Percentiles rank a stretch among this genome's conserved stretches.
Conservation (phyloP, 2,888 invertebrate species). For the Tenodera sinensis region DNA sequence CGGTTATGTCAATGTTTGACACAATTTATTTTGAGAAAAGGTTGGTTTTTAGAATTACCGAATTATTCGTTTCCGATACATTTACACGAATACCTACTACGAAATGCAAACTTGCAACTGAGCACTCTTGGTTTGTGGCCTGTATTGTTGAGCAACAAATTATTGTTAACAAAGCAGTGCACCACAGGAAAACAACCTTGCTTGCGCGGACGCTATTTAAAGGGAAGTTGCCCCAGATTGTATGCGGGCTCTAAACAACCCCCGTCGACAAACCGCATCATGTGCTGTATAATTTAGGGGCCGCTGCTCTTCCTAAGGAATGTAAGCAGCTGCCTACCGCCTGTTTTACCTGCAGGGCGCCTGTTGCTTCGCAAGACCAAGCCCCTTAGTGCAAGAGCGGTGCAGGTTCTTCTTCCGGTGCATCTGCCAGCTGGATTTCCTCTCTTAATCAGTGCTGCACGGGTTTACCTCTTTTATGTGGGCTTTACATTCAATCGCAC, state of each 20-base stretch:
- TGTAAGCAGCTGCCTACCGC: not conserved
- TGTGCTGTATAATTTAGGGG: not conserved
- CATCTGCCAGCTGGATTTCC: not conserved
- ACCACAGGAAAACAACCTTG: not conserved
- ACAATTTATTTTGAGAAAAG: no score
- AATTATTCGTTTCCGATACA: no score
- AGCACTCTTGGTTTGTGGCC: no score
- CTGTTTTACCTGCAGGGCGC: not conserved
- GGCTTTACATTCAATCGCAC: no score
- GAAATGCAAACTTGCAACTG: no score
- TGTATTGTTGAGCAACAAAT: no score
- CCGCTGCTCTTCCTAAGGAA: not conserved
- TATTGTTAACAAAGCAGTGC: not conserved
- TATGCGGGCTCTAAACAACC: not conserved
- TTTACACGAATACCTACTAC: no score
- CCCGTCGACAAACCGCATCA: not conserved
- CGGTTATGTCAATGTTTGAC: no score
- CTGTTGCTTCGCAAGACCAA: not conserved
- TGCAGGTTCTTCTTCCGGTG: not conserved
- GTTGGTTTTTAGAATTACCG: no score
- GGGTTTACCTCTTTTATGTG: not conserved
- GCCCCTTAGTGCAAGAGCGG: not conserved
- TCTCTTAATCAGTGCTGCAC: not conserved
- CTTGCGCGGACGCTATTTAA: not conserved
- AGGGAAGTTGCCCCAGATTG: not conserved